Conservation (phyloP, 2,888 invertebrate species). For the Ptycholaimellus sp. region DNA sequence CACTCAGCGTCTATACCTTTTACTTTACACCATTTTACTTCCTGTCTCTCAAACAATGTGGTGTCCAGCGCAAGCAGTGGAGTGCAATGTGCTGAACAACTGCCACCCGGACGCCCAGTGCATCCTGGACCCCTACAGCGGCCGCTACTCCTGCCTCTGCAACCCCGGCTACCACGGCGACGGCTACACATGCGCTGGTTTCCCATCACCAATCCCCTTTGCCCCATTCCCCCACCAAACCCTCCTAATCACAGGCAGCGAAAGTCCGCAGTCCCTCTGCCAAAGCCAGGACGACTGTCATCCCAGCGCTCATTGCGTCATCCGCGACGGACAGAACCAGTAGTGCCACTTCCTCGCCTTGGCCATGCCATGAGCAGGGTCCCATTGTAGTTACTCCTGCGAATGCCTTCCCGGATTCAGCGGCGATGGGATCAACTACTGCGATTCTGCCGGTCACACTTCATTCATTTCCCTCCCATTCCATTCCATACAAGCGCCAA, state of each 20-base stretch:
- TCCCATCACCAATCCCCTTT: too few relatives aligned
- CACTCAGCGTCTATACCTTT: background rate
- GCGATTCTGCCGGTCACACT: slow-evolving; percentile 11
- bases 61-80: slow-evolving; percentile 3
- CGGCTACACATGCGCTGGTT: slow-evolving; percentile 33
- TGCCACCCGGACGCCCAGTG: slow-evolving; percentile 30
- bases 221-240: too few relatives aligned
- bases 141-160: slow-evolving; percentile 41
- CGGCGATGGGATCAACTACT: slow-evolving; percentile 27
- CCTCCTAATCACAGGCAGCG: too few relatives aligned
- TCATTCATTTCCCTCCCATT: background rate
- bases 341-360: too few relatives aligned
- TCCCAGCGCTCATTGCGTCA: too few relatives aligned
- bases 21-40: background rate
- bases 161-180: slow-evolving; percentile 61
- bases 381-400: too few relatives aligned
- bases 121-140: slow-evolving; percentile 31
- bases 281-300: too few relatives aligned
- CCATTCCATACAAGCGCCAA: too few relatives aligned
- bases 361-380: too few relatives aligned
- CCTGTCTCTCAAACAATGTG: slow-evolving; percentile 4
- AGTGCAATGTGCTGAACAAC: slow-evolving; percentile 26
- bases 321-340: too few relatives aligned
- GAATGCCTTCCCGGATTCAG: slow-evolving; percentile 28
- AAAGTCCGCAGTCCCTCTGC: too few relatives aligned